These are phyloP conservation scores for Acropora tenuis DNA, from an alignment of 64 coral and sea anemone genomes.

Conservation along the genomic window DNA sequence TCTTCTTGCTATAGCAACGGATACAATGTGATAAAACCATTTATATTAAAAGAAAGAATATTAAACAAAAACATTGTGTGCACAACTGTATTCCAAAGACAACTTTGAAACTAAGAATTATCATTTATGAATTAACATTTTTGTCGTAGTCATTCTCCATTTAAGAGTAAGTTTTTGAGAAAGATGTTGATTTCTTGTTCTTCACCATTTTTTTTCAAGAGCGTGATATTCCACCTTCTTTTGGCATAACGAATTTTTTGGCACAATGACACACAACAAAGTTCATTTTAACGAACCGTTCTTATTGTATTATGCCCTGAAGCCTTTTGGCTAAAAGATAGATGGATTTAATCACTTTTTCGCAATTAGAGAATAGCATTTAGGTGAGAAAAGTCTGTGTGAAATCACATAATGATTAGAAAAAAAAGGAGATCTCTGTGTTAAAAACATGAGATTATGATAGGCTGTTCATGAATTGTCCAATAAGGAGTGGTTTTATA, in stretches of 20 bases:
- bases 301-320: background rate
- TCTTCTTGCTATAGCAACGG: background rate
- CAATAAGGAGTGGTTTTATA: conserved; percentile 2
- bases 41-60: too few relatives aligned
- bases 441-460: background rate
- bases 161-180: too few relatives aligned
- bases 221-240: background rate
- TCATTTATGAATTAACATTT: too few relatives aligned
- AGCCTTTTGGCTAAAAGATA: background rate
- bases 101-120: too few relatives aligned
- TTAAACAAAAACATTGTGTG: too few relatives aligned
- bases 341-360: background rate
- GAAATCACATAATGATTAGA: background rate
- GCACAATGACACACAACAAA: background rate
- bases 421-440: background rate
- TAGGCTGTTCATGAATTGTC: background rate
- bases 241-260: background rate
- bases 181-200: too few relatives aligned
- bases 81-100: too few relatives aligned
- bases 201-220: too few relatives aligned
- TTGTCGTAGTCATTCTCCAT: too few relatives aligned
- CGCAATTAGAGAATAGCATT: background rate
- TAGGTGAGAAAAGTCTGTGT: conserved; percentile 5
- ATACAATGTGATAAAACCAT: too few relatives aligned
- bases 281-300: conserved; percentile 9